Evolutionary conservation across 1,140 invertebrate genomes (phyloP).

Genomic region (Chelonus insularis): DNA sequence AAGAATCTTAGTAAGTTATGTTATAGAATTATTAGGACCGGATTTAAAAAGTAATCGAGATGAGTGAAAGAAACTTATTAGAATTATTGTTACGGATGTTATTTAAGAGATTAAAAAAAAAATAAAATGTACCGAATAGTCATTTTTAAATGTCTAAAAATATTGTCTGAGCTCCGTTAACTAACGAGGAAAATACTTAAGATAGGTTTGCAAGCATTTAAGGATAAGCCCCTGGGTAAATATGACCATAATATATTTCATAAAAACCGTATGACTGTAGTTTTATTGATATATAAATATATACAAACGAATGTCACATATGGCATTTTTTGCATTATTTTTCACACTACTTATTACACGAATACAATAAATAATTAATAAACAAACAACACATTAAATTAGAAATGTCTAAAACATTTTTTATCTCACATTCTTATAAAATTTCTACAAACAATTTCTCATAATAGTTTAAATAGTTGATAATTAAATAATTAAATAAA

Average conservation of each 20-base stretch:
- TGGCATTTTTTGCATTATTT: constrained; percentile 12
- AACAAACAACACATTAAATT: too few species aligned
- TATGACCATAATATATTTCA: constrained; percentile 39
- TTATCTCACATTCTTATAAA: too few species aligned
- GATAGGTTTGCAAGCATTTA: constrained; percentile 39
- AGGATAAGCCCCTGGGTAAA: constrained; percentile 41
- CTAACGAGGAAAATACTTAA: constrained; percentile 29
- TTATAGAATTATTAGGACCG: too few species aligned
- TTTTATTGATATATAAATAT: too few species aligned
- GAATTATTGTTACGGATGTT: constrained; percentile 40
- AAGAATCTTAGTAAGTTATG: too few species aligned
- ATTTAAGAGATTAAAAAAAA: constrained; percentile 40
- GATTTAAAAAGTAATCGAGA: too few species aligned
- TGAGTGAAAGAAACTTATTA: constrained; percentile 6
- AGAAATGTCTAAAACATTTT: too few species aligned
- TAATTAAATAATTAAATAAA: too few species aligned
- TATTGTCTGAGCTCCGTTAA: constrained; percentile 20
- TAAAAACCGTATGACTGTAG: too few species aligned
- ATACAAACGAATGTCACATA: too few species aligned
- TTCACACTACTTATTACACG: neutral
- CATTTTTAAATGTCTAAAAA: constrained; percentile 7
- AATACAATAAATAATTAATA: neutral
- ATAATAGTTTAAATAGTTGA: too few species aligned
- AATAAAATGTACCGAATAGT: constrained; percentile 8
- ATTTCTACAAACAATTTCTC: too few species aligned